A percentile compares a stretch with the other conserved stretches of the same genome.
Conservation (phyloP, 2,113 vertebrate genomes). For the Malurus alboscapulatus region DNA sequence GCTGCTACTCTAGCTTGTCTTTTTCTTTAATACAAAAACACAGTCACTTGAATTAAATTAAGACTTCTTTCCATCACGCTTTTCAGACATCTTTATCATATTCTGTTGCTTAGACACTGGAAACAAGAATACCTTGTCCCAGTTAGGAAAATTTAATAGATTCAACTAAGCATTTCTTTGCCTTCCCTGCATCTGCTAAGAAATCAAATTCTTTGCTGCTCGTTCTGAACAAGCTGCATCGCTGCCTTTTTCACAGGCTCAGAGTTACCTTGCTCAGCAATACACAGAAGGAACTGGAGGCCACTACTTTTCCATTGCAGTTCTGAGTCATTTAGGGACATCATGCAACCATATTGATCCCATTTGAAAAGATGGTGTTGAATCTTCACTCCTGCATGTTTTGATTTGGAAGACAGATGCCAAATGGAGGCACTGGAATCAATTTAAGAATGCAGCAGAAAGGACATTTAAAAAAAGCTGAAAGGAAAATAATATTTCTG, state of each 20-base stretch:
- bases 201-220: not conserved
- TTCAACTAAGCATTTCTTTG: not conserved
- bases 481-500: not conserved
- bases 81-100: not conserved
- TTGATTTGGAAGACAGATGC: not conserved
- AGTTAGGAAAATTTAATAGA: not conserved
- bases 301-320: not conserved
- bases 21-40: not conserved
- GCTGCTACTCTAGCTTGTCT: not conserved
- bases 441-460: not conserved
- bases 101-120: constrained; percentile 1
- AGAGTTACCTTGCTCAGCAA: not conserved
- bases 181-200: not conserved
- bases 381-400: not conserved
- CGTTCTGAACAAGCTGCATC: not conserved
- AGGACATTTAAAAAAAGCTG: not conserved
- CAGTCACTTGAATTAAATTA: not conserved
- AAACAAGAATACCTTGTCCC: not conserved
- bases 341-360: not conserved
- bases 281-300: not conserved
- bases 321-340: not conserved
- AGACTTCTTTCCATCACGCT: not conserved
- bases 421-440: not conserved
- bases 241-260: not conserved
- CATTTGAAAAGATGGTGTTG: not conserved